These are phyloP conservation scores for Pituophis catenifer DNA, from an alignment of 2,113 vertebrate genomes.

Conservation along the genomic window DNA sequence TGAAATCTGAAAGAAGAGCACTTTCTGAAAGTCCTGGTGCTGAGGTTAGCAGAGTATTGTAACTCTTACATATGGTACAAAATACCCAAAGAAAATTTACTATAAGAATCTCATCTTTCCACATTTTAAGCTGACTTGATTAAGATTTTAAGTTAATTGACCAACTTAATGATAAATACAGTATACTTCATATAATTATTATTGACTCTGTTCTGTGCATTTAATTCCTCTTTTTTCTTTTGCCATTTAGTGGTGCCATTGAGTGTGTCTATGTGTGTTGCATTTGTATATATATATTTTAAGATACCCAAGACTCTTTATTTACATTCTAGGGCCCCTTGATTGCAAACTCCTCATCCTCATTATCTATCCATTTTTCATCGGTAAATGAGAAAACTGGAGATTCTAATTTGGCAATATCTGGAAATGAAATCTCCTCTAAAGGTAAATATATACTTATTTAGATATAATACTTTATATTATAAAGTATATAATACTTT, in stretches of 20 bases:
- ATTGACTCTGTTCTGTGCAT: background rate
- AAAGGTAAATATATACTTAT: conserved; percentile 70
- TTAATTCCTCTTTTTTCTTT: background rate
- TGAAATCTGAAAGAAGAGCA: conserved; percentile 39
- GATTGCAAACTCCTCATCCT: conserved; percentile 52
- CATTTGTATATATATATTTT: background rate
- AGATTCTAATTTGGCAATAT: conserved; percentile 41
- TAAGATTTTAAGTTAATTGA: background rate
- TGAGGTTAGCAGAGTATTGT: conserved; percentile 56
- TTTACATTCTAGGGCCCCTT: conserved; percentile 58
- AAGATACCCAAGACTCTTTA: background rate
- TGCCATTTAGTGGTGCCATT: background rate
- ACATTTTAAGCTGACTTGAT: background rate
- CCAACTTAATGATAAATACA: background rate
- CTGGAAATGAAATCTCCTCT: conserved; percentile 48
- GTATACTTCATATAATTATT: background rate
- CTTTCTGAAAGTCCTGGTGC: conserved; percentile 43
- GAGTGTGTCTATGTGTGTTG: background rate
- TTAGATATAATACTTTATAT: background rate
- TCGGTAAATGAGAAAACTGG: conserved; percentile 51
- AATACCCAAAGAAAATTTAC: background rate
- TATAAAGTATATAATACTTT: background rate
- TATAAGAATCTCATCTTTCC: background rate
- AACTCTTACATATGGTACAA: background rate
- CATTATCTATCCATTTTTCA: conserved; percentile 52